Percentiles rank a stretch among this genome's conserved stretches.
Evolutionary conservation across 2,797 vertebrate genomes (phyloP).

Genomic region (Natrix natrix): DNA sequence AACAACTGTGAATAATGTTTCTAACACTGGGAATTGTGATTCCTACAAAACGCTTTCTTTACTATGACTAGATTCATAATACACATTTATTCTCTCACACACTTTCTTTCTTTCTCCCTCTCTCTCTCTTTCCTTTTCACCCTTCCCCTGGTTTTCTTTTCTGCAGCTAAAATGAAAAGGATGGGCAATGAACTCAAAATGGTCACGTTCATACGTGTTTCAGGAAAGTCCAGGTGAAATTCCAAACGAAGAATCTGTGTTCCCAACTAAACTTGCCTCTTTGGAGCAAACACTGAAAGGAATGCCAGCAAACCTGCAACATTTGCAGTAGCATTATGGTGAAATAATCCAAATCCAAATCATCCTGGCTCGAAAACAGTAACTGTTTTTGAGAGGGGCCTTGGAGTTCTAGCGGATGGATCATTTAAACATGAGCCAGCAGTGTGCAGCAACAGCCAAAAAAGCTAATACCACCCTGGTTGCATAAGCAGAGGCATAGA

Average conservation of each 20-base stretch:
- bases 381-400: not conserved
- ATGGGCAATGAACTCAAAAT: not conserved
- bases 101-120: not conserved
- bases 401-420: not conserved
- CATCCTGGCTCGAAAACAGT: not conserved
- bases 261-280: not conserved
- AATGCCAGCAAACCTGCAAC: not conserved
- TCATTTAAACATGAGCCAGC: not conserved
- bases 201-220: not conserved
- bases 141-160: not conserved
- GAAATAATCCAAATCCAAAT: not conserved
- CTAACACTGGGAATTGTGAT: conserved; percentile 44
- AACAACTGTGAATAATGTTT: conserved; percentile 45
- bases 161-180: not conserved
- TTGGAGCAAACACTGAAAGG: not conserved
- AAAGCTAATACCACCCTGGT: not conserved
- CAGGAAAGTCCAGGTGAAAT: not conserved
- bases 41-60: conserved; percentile 17
- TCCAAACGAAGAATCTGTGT: not conserved
- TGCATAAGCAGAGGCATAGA: not conserved
- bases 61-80: not conserved
- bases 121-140: not conserved
- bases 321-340: not conserved
- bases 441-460: not conserved
- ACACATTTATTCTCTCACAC: not conserved